Conservation (phyloP, 2,797 vertebrate genomes). For the Mormyrops attenuatus region DNA sequence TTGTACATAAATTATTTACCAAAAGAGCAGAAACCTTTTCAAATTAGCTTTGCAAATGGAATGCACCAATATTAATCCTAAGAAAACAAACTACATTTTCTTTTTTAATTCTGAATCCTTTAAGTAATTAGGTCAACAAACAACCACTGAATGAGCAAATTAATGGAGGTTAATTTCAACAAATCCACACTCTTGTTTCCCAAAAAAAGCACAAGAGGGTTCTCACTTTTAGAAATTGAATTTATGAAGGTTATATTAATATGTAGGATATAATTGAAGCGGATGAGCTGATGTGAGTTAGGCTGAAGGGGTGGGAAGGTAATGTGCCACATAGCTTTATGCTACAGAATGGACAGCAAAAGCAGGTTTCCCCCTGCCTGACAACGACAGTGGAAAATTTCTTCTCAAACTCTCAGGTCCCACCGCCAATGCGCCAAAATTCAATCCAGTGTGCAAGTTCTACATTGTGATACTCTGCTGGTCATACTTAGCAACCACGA, state of each 20-base stretch:
- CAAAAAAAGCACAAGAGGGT: background rate
- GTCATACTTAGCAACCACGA: background rate
- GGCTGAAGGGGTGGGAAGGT: background rate
- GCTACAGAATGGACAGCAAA: constrained; percentile 18
- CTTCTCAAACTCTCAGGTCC: background rate
- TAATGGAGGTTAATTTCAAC: background rate
- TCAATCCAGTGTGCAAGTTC: background rate
- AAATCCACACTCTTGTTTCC: background rate
- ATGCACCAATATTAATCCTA: background rate
- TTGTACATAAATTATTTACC: background rate
- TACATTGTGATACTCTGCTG: background rate
- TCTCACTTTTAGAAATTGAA: background rate
- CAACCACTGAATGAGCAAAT: background rate
- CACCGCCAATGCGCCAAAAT: background rate
- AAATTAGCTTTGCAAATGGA: background rate
- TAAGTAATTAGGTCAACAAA: background rate
- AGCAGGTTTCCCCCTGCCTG: background rate
- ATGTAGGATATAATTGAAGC: background rate
- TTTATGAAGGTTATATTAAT: constrained; percentile 1
- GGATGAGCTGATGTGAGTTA: background rate
- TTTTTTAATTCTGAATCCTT: background rate
- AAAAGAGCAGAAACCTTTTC: background rate
- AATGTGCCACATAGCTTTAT: constrained; percentile 19
- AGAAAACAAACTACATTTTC: background rate
- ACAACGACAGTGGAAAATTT: background rate